Evolutionary conservation across 1,140 invertebrate genomes (phyloP).

Genomic region (Diabrotica virgifera): DNA sequence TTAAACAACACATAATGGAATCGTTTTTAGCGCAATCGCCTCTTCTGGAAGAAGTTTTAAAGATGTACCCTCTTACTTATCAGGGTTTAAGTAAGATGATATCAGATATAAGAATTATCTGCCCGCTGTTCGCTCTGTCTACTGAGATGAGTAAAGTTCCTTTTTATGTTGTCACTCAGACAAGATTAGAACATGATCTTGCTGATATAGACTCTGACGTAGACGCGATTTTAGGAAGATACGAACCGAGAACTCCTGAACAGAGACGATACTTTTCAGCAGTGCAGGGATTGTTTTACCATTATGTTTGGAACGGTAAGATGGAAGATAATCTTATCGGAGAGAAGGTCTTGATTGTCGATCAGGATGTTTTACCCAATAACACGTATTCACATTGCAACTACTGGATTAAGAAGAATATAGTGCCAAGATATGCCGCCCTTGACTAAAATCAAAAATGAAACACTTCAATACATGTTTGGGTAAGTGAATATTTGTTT

Average conservation of each 20-base stretch:
- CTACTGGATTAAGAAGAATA: conserved; percentile 69
- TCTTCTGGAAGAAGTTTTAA: conserved; percentile 58
- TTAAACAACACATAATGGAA: conserved; percentile 60
- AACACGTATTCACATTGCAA: conserved; percentile 68
- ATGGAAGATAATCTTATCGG: conserved; percentile 54
- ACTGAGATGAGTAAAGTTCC: conserved; percentile 58
- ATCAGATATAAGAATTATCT: conserved; percentile 75
- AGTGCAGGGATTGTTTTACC: conserved; percentile 79
- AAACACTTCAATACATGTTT: background rate
- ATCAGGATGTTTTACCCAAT: conserved; percentile 62
- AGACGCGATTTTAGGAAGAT: conserved; percentile 74
- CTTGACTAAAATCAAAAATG: conserved; percentile 50
- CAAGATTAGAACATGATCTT: conserved; percentile 52
- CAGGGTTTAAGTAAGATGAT: conserved; percentile 67
- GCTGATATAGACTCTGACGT: conserved; percentile 68
- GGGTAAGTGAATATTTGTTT: no score
- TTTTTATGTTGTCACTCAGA: conserved; percentile 71
- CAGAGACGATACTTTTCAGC: conserved; percentile 71
- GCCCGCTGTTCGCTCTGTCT: conserved; percentile 67
- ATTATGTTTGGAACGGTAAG: conserved; percentile 71
- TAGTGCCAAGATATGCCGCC: conserved; percentile 68
- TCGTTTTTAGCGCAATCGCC: conserved; percentile 62
- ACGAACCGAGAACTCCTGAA: conserved; percentile 65
- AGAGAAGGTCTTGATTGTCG: conserved; percentile 61
- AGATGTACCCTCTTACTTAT: conserved; percentile 64